A percentile compares a stretch with the other conserved stretches of the same genome.
phyloP scores from a whole-genome alignment of 2,797 vertebrate species.

The Cuculus canorus region DNA sequence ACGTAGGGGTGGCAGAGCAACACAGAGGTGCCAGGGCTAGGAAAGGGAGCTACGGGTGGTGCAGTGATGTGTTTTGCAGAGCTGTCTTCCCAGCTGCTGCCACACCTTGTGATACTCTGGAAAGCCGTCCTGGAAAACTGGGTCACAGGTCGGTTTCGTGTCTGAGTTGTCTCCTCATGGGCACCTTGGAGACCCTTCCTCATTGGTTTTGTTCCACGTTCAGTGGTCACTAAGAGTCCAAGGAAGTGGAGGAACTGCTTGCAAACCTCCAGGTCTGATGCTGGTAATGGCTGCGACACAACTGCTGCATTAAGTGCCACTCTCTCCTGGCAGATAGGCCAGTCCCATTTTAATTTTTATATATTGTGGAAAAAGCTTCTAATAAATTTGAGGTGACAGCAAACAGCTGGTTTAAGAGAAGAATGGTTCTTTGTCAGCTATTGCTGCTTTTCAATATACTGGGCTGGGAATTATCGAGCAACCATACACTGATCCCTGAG shows the following conservation, averaged over 20 bases:
- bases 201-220: rapidly evolving
- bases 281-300: neutral
- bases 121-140: neutral
- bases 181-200: neutral
- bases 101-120: rapidly evolving
- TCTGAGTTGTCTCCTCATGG: neutral
- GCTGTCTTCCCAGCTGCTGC: rapidly evolving
- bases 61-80: neutral
- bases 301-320: neutral
- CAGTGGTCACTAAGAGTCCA: neutral
- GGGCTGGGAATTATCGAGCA: neutral
- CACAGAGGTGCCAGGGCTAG: rapidly evolving
- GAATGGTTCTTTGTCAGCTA: neutral
- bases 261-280: neutral
- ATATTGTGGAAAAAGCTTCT: rapidly evolving
- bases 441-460: neutral
- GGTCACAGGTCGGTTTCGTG: neutral
- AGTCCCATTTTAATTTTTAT: neutral
- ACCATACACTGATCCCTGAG: neutral
- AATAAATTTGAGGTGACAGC: neutral
- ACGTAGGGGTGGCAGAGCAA: neutral
- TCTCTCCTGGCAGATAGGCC: neutral
- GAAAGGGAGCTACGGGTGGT: rapidly evolving
- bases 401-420: neutral
- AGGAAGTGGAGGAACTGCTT: neutral